Evolutionary conservation across 1,140 invertebrate genomes (phyloP).

Genomic region (Zaprionus ghesquierei): DNA sequence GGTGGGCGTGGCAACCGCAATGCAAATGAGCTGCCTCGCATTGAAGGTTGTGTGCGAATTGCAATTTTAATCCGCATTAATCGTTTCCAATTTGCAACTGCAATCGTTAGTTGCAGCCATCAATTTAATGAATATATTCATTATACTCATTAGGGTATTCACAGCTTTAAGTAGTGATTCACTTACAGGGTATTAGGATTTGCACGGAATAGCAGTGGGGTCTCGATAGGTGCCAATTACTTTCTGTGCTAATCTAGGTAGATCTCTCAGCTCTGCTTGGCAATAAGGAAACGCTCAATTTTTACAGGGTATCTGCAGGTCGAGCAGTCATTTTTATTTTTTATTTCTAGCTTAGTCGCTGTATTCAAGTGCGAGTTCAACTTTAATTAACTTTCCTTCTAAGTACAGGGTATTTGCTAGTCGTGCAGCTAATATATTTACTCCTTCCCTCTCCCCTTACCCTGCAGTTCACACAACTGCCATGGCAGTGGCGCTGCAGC

Average conservation of each 20-base stretch:
- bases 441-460: neutral
- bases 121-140: neutral
- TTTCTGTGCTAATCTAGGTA: too few relatives aligned
- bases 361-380: neutral
- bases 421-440: neutral
- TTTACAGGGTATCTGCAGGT: neutral
- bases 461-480: slow-evolving; percentile 75
- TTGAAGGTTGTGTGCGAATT: slow-evolving; percentile 16
- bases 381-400: neutral
- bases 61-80: slow-evolving; percentile 25
- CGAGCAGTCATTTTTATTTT: neutral
- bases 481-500: slow-evolving; percentile 79
- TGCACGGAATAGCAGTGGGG: too few relatives aligned
- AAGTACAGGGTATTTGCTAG: neutral
- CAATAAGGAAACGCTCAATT: too few relatives aligned
- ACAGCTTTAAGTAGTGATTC: neutral
- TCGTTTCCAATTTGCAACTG: slow-evolving; percentile 8
- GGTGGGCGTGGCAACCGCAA: neutral
- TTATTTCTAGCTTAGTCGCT: neutral
- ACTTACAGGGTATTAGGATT: neutral
- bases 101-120: slow-evolving; percentile 1
- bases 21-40: neutral
- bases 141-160: neutral
- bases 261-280: too few relatives aligned
- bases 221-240: too few relatives aligned